These are phyloP conservation scores for Labeo calbasu DNA, from an alignment of 2,797 vertebrate genomes.

Conservation along the genomic window DNA sequence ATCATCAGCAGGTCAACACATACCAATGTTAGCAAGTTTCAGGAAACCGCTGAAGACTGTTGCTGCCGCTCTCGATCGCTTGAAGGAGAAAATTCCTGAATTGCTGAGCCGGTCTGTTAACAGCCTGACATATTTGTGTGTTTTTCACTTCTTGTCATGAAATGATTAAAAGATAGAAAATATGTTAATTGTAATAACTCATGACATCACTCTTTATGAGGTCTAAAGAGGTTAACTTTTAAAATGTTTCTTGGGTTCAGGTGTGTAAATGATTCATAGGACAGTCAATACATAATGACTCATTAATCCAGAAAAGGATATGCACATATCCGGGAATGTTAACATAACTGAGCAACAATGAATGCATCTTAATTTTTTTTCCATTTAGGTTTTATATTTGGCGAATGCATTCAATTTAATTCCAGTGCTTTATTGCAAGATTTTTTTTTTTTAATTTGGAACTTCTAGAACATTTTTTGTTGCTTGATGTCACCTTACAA, in stretches of 20 bases:
- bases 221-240: constrained; percentile 30
- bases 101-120: constrained; percentile 37
- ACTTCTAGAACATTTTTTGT: not conserved
- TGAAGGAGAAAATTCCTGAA: constrained; percentile 41
- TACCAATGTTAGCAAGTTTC: constrained; percentile 57
- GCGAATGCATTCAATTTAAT: not conserved
- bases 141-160: not conserved
- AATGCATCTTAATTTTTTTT: constrained; percentile 51
- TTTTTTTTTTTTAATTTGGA: no score
- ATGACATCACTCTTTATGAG: constrained; percentile 21
- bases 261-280: constrained; percentile 64
- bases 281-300: constrained; percentile 61
- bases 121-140: constrained; percentile 24
- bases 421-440: no score
- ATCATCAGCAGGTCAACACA: constrained; percentile 66
- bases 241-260: constrained; percentile 45
- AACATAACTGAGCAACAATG: constrained; percentile 41
- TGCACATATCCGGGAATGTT: constrained; percentile 56
- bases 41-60: constrained; percentile 51
- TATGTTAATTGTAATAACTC: constrained; percentile 23
- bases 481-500: not conserved
- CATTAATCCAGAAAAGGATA: constrained; percentile 58
- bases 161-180: not conserved
- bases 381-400: constrained; percentile 15
- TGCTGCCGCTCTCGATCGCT: constrained; percentile 34